Evolutionary conservation across 2,113 vertebrate species (phyloP), one percentile per base, ranked within the genome.

Genomic region (Balaeniceps rex): DNA sequence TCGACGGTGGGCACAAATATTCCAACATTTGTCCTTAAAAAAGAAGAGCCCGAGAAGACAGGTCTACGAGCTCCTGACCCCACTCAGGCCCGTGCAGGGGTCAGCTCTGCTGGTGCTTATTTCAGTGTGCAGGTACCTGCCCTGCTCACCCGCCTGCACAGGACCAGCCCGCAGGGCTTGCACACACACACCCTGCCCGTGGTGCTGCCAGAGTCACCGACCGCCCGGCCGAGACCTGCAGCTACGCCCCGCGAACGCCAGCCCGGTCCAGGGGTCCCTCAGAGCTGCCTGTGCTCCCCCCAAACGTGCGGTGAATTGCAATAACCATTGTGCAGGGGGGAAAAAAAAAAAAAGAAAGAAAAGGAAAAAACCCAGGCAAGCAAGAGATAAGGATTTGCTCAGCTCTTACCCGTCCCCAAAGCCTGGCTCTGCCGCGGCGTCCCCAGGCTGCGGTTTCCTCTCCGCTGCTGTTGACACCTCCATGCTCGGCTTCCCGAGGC

Each of bases 181-280:
- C 4, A 17, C 61, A 9, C 12, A 13, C 42, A 6, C 34, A 13
- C 51, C 25, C 17, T 11, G 34, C 79, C 38, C 21, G 4, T 4
- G 6, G 66, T 14, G 65, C 49, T 78, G 25, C 40, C 14, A 2
- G 47, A 31, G 34, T 47, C 5, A 22, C 49, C 4, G 5, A 5
- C 13, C 6, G 6, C 47, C 29, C 2, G 7, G 6, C 44, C 10
- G 12, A 42, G 54, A 69, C 21, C 44, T 6, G 3, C 68, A 9
- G 24, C 29, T 28, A 2, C 3, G 33, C 54, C 44, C 40, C 6
- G 4, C 4, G 6, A 29, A 3, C 2, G 12, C n/a, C n/a, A 19
- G 54, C 74, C 29, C 3, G 7, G 18, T 3, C 34, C 28, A 5
- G 14, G 65, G 31, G 14, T 31, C 42, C 80, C 15, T 6, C 40